Evolutionary conservation across 2,113 vertebrate genomes (phyloP).

Genomic region (Mola mola): DNA sequence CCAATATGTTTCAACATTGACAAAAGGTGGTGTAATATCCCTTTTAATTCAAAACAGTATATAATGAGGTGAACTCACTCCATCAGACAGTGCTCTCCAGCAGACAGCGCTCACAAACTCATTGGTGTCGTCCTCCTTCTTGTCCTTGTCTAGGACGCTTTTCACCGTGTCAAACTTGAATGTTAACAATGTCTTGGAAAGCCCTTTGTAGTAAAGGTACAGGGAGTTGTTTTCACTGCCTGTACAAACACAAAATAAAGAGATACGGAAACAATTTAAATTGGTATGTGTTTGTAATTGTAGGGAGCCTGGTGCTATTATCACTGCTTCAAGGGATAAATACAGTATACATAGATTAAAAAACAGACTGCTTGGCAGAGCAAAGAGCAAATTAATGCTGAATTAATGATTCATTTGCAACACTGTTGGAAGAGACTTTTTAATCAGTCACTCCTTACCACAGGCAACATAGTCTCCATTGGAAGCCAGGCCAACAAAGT

Average conservation of each 20-base stretch:
- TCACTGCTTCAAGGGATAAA: neutral
- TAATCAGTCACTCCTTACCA: constrained; percentile 80
- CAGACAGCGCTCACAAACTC: constrained; percentile 99
- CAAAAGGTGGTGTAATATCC: neutral
- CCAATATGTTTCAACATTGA: neutral
- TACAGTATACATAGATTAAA: neutral
- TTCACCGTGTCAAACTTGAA: constrained; percentile 99
- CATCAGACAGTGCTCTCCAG: constrained; percentile 96
- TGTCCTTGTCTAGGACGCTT: constrained; percentile 97
- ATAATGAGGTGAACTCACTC: constrained; percentile 84
- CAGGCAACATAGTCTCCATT: constrained; percentile 99
- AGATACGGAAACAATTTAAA: neutral
- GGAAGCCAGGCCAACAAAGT: constrained; percentile 96
- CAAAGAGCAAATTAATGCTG: neutral
- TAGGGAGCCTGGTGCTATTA: neutral
- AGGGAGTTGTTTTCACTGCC: constrained; percentile 99
- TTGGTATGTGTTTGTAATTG: neutral
- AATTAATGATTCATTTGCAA: neutral
- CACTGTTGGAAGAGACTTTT: neutral
- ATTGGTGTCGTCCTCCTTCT: constrained; percentile 98
- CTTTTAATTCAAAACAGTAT: too few species aligned
- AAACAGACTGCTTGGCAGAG: too few species aligned
- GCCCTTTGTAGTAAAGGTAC: constrained; percentile 98
- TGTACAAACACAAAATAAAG: constrained; percentile 31
- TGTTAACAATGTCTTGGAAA: constrained; percentile 97